Percentiles rank a stretch among this genome's conserved stretches.
These are phyloP conservation scores for Lepidonotus clava DNA, from an alignment of 2,888 invertebrate genomes.

Conservation along the genomic window DNA sequence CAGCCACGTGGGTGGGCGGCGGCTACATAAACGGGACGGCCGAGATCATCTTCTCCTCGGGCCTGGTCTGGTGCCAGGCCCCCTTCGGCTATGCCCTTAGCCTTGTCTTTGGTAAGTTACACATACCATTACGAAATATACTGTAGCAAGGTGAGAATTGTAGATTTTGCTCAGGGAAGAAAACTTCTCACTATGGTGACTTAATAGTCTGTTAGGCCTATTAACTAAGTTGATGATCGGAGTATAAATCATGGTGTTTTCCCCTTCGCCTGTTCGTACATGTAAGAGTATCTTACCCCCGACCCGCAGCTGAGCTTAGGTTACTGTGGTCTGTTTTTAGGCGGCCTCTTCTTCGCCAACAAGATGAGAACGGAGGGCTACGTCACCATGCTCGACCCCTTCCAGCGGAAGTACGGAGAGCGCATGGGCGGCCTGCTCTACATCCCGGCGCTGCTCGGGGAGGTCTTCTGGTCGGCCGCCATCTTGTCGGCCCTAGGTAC, in stretches of 20 bases:
- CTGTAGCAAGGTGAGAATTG: no score
- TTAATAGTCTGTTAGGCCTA: no score
- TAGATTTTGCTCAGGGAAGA: no score
- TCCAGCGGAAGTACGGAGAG: conserved; percentile 97
- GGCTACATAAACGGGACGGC: conserved; percentile 99
- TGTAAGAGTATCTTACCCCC: no score
- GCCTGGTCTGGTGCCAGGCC: conserved; percentile 97
- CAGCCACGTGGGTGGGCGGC: conserved; percentile 99
- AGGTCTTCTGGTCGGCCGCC: conserved; percentile 99
- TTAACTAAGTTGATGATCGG: no score
- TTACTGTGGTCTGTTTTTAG: conserved; percentile 81
- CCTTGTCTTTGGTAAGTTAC: conserved; percentile 91
- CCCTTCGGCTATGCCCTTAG: conserved; percentile 99
- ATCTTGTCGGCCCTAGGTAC: conserved; percentile 95
- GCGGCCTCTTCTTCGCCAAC: conserved; percentile 98
- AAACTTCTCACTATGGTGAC: no score
- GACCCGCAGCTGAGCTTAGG: not conserved
- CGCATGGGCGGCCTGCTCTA: conserved; percentile 98
- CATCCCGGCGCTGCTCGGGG: conserved; percentile 97
- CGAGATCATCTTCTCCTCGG: conserved; percentile 94
- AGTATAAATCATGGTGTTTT: no score
- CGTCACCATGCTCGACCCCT: conserved; percentile 98
- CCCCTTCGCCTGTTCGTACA: no score
- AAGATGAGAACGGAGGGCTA: conserved; percentile 98
- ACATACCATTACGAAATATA: no score